Evolutionary conservation across 2,797 vertebrate genomes (phyloP), one percentile per base, ranked within the genome.

Genomic region (Coracias cyanogaster): DNA sequence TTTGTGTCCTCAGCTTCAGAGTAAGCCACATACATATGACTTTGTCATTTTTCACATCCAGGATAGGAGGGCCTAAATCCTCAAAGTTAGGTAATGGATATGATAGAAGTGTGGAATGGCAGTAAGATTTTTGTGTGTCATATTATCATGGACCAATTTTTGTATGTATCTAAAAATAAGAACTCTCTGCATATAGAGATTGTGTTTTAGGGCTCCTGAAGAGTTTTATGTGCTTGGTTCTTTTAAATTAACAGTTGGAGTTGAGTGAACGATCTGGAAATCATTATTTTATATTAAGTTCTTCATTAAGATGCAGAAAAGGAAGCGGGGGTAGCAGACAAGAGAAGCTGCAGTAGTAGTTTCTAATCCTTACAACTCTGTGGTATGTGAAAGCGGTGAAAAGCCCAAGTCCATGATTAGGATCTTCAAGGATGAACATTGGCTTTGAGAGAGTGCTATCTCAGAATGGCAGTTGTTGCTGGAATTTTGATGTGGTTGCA

Each of bases 161-260:
- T 79, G 60, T 76, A 69, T 41, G 33, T 86, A 16, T 54, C 81
- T 93, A 87, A 87, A 97, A 91, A 89, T 89, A 93, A 35, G n/a
- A 60, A 58, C 35, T 84, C 29, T 67, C 11, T 84, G 61, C 78
- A 62, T 66, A 77, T 45, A 92, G 55, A 88, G 73, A 64, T 49
- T 66, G 54, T 81, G 51, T 67, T 94, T 91, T 86, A 94, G 67
- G 90, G 52, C 48, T 94, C 86, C 90, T 91, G 83, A 62, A 70
- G 90, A 80, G 70, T 5, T 90, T 93, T 79, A 82, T 89, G 17
- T 79, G 20, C 77, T 86, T 72, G 61, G 58, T 92, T 55, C 93
- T 95, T 95, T 96, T 78, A 82, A 93, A 96, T 84, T 95, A 95
- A 84, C 88, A 84, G 86, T 89, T 93, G 91, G 94, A 94, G 86